Conservation (phyloP, 2,797 vertebrate species). For the Chaunax sp. region DNA sequence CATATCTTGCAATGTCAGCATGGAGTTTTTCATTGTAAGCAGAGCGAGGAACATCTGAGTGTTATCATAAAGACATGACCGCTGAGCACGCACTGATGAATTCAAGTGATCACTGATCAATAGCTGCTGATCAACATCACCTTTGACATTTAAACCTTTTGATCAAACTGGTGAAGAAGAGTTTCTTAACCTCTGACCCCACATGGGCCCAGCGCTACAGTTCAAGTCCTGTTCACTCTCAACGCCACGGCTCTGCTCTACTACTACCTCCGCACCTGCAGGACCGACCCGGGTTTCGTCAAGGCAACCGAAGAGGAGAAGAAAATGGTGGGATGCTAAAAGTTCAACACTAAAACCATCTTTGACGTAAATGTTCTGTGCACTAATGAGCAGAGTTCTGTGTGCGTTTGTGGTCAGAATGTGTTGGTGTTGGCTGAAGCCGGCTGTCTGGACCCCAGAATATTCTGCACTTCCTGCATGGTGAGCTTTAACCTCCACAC, state of each 20-base stretch:
- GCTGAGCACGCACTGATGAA: too few species aligned
- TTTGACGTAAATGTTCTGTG: background rate
- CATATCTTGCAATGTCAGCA: too few species aligned
- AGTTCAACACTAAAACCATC: background rate
- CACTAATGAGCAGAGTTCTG: background rate
- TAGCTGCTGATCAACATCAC: too few species aligned
- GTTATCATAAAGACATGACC: too few species aligned
- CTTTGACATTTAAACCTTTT: background rate
- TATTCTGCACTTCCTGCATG: constrained; percentile 96
- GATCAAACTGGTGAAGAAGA: background rate
- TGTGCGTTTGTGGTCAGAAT: constrained; percentile 80
- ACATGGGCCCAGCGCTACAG: constrained; percentile 79
- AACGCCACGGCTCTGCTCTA: constrained; percentile 86
- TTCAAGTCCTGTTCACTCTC: constrained; percentile 85
- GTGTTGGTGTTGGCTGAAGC: constrained; percentile 92
- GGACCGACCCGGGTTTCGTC: constrained; percentile 90
- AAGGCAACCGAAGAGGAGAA: constrained; percentile 91
- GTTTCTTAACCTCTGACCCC: constrained; percentile 68
- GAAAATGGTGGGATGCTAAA: constrained; percentile 84
- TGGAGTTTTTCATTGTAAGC: too few species aligned
- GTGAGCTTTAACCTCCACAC: constrained; percentile 77
- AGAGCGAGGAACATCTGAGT: too few species aligned
- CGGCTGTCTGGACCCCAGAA: constrained; percentile 91
- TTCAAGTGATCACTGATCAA: too few species aligned
- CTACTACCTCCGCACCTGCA: constrained; percentile 91